These are phyloP conservation scores for Allobates femoralis DNA, from an alignment of 2,797 vertebrate genomes.

Conservation along the genomic window DNA sequence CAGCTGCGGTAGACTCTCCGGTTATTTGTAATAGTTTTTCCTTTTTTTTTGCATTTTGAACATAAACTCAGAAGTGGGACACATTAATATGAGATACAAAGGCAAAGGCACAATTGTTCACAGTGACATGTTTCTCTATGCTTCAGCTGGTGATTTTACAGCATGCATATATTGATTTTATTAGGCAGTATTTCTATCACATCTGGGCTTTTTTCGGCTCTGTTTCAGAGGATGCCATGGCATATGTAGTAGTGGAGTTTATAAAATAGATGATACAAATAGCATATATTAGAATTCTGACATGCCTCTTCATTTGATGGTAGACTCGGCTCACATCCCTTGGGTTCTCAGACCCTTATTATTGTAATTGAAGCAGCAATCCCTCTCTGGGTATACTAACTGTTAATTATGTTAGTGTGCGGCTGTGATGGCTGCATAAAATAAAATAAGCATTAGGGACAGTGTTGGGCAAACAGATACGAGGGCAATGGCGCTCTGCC, in stretches of 20 bases:
- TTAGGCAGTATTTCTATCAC: slow-evolving; percentile 59
- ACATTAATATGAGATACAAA: slow-evolving; percentile 61
- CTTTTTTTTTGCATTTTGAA: slow-evolving; percentile 56
- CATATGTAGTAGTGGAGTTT: slow-evolving; percentile 41
- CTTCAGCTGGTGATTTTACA: slow-evolving; percentile 59
- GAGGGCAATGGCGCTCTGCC: slow-evolving; percentile 51
- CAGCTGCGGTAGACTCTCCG: slow-evolving; percentile 8
- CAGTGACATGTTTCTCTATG: slow-evolving; percentile 57
- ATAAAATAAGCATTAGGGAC: slow-evolving; percentile 52
- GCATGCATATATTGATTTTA: slow-evolving; percentile 61
- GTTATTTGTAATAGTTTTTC: slow-evolving; percentile 51
- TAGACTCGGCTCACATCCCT: slow-evolving; percentile 20
- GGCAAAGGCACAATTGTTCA: slow-evolving; percentile 59
- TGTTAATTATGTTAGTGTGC: slow-evolving; percentile 56
- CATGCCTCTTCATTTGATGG: slow-evolving; percentile 50
- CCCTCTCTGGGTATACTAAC: slow-evolving; percentile 46
- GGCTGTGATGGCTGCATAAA: slow-evolving; percentile 45
- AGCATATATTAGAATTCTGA: slow-evolving; percentile 59
- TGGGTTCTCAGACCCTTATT: slow-evolving; percentile 48
- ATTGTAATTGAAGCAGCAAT: slow-evolving; percentile 55
- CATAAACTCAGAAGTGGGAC: slow-evolving; percentile 53
- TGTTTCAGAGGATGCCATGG: slow-evolving; percentile 21
- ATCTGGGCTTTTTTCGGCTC: slow-evolving; percentile 10
- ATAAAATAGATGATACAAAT: slow-evolving; percentile 57
- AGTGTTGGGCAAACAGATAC: slow-evolving; percentile 54